Percentiles rank a stretch among this genome's conserved stretches.
These are phyloP conservation scores for Bembecia ichneumoniformis DNA, from an alignment of 2,888 invertebrate species.

Conservation along the genomic window DNA sequence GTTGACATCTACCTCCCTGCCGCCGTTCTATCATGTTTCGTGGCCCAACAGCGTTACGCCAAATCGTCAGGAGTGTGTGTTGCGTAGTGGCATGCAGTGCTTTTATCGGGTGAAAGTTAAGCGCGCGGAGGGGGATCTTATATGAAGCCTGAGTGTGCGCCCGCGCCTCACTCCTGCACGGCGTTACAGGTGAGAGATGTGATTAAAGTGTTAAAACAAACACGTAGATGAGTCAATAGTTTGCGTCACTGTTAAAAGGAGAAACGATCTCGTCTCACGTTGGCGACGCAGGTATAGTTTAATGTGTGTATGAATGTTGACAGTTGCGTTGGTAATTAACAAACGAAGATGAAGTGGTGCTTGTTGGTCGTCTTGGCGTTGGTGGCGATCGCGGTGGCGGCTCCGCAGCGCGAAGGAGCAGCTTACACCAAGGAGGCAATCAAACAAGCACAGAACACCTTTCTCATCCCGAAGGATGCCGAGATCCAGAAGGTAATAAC, in stretches of 20 bases:
- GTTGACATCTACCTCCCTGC: too few relatives aligned
- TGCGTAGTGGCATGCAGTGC: slow-evolving; percentile 30
- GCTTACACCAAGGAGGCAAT: slow-evolving; percentile 89
- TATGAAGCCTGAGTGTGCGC: slow-evolving; percentile 41
- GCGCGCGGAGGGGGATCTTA: slow-evolving; percentile 33
- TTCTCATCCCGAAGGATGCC: slow-evolving; percentile 88
- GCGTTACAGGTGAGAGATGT: slow-evolving; percentile 44
- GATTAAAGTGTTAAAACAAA: slow-evolving; percentile 11
- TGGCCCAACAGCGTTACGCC: slow-evolving; percentile 23
- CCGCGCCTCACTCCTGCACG: slow-evolving; percentile 56
- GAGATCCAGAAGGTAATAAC: slow-evolving; percentile 82
- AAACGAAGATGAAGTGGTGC: slow-evolving; percentile 41
- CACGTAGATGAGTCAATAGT: background rate
- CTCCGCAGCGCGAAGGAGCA: slow-evolving; percentile 84
- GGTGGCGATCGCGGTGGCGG: slow-evolving; percentile 66
- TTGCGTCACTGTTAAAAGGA: slow-evolving; percentile 11
- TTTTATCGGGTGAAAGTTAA: slow-evolving; percentile 46
- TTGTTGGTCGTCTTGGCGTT: slow-evolving; percentile 54
- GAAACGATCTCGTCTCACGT: slow-evolving; percentile 29
- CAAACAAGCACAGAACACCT: slow-evolving; percentile 88
- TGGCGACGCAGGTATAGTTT: background rate
- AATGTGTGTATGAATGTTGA: background rate
- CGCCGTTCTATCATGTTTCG: slow-evolving; percentile 14
- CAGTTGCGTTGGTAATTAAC: background rate
- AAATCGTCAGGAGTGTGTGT: slow-evolving; percentile 34